Base-by-base conservation (phyloP, 2,888 invertebrate genomes). In the Nymphalis c-album region DNA sequence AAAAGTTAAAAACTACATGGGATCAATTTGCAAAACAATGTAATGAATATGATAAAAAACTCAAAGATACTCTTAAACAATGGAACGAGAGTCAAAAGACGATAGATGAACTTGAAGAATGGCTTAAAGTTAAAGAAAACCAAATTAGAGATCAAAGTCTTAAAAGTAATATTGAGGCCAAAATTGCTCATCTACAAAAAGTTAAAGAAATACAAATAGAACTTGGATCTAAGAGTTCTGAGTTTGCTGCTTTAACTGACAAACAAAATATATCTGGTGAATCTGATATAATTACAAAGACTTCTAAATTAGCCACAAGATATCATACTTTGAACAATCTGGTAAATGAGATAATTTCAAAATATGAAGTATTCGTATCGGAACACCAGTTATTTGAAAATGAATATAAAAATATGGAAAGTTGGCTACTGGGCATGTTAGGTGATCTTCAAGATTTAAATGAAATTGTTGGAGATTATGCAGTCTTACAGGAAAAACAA, bases 121-220 rank as follows among this genome's bases (percentile, higher is more conserved):
- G 98, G 98, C 93, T 97, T 61, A 97, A 96, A 81, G 93, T 95
- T 62, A 96, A 96, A 80, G 98, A 98, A 87, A 94, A 94, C 60
- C 95, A 96, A 81, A 94, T 98, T 0, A 96, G 98, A 85, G 97
- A 98, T 82, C 97, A 97, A 85, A 96, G 97, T 74, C 93, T 98
- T 2, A 97, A 97, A 85, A 97, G 95, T 79, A 96, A 96, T 5
- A 94, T 97, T 46, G 96, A 96, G 75, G 94, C 97, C 2, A 98
- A 98, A 86, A 93, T 94, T 72, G 93, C 93, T 10, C 96, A 98
- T 85, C 89, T 97, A 63, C 94, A 95, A 64, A 97, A 96, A 84
- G 91, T 98, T 0, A 95, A 95, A 74, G 92, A 93, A 58, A 91
- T 97, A 67, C 95, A 96, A 78, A 93, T 93, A 69, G 96, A 96